Conservation (phyloP, 2,888 invertebrate genomes). For the Standfussiana lucernea region DNA sequence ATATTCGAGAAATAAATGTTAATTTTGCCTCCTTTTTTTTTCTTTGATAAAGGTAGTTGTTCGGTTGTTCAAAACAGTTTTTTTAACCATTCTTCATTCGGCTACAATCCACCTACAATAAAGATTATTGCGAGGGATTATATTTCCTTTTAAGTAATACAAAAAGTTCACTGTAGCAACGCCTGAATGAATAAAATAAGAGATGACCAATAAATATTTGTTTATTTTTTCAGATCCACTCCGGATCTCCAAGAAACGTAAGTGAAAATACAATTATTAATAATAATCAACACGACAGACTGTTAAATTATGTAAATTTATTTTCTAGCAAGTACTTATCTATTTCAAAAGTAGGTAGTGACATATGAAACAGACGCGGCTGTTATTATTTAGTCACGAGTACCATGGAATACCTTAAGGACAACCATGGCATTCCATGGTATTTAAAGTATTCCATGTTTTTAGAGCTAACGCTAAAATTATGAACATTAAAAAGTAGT, state of each 20-base stretch:
- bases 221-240: conserved; percentile 40
- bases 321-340: background rate
- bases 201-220: background rate
- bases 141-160: too few relatives aligned
- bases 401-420: too few relatives aligned
- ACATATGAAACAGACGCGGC: background rate
- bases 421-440: too few relatives aligned
- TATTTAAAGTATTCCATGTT: too few relatives aligned
- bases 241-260: conserved; percentile 32
- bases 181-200: background rate
- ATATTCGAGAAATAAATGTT: background rate
- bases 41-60: background rate
- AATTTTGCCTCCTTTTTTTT: background rate
- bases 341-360: background rate
- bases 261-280: conserved; percentile 6
- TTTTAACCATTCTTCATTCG: background rate
- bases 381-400: too few relatives aligned
- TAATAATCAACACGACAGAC: background rate
- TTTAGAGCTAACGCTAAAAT: too few relatives aligned
- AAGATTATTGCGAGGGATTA: background rate
- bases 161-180: background rate
- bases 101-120: background rate
- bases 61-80: background rate
- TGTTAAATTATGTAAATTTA: background rate
- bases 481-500: too few relatives aligned